These are phyloP conservation scores for Fistularia tabacaria DNA, from an alignment of 2,797 vertebrate species.

Conservation along the genomic window DNA sequence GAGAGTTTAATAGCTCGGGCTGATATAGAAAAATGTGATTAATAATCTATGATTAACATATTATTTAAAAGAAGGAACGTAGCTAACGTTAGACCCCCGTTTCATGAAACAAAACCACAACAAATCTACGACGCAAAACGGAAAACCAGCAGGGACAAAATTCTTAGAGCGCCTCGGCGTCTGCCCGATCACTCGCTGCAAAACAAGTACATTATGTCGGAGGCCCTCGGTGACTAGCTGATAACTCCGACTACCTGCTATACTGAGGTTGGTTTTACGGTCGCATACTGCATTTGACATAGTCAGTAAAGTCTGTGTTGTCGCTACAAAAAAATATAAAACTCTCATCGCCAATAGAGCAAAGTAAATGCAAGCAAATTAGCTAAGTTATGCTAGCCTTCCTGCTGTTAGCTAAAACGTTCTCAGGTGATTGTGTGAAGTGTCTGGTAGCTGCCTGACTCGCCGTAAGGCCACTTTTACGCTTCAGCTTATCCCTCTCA, in stretches of 20 bases:
- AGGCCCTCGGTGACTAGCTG: slow-evolving; percentile 50
- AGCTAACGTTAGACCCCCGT: slow-evolving; percentile 38
- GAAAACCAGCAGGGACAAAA: slow-evolving; percentile 37
- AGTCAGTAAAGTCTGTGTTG: neutral
- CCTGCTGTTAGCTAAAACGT: slow-evolving; percentile 15
- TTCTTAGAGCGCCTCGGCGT: too few relatives aligned
- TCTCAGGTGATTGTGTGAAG: too few relatives aligned
- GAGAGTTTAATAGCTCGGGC: too few relatives aligned
- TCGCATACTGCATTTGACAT: neutral
- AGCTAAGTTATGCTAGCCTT: slow-evolving; percentile 14
- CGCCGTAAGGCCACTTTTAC: too few relatives aligned
- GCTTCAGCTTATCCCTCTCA: too few relatives aligned
- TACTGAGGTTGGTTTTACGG: slow-evolving; percentile 36
- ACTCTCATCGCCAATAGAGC: too few relatives aligned
- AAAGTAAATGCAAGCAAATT: neutral
- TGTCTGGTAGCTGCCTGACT: too few relatives aligned
- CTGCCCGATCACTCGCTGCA: neutral
- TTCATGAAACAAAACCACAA: slow-evolving; percentile 56
- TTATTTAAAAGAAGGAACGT: neutral
- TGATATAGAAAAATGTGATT: too few relatives aligned
- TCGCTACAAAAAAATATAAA: neutral
- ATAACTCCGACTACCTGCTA: slow-evolving; percentile 32
- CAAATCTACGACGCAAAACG: slow-evolving; percentile 60
- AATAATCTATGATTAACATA: too few relatives aligned
- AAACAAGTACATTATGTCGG: slow-evolving; percentile 20